Percentiles rank a stretch among this genome's conserved stretches.
phyloP scores from a whole-genome alignment of 2,797 vertebrate species.

The Chaunax sp. region DNA sequence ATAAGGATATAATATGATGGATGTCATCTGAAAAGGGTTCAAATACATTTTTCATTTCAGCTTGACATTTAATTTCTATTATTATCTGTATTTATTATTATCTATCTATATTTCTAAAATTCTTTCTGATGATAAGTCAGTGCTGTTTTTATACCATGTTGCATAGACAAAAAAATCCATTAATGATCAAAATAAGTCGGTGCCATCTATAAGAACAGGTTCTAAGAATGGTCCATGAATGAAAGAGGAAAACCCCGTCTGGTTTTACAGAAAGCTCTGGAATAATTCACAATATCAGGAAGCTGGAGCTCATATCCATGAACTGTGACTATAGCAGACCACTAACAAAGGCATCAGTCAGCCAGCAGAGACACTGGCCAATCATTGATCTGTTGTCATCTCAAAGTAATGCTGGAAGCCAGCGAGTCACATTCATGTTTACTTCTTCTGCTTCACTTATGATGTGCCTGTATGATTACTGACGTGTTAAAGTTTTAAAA shows the following conservation, averaged over 20 bases:
- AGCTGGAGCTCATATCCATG: conserved; percentile 4
- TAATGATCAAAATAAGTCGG: too few species aligned
- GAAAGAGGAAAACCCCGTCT: conserved; percentile 4
- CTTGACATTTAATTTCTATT: too few species aligned
- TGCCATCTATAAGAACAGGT: too few species aligned
- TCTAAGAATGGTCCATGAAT: neutral
- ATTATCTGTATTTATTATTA: too few species aligned
- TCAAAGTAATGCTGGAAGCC: conserved; percentile 7
- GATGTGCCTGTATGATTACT: conserved; percentile 4
- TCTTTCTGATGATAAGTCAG: too few species aligned
- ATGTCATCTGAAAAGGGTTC: too few species aligned
- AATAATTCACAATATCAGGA: conserved; percentile 14
- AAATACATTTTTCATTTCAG: too few species aligned
- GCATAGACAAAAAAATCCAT: too few species aligned
- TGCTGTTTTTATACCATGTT: too few species aligned
- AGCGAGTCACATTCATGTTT: conserved; percentile 17
- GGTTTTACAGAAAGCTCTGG: neutral
- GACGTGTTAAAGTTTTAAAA: conserved; percentile 30
- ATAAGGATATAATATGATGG: too few species aligned
- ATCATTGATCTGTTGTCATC: conserved; percentile 15
- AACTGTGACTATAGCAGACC: conserved; percentile 8
- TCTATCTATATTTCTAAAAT: too few species aligned
- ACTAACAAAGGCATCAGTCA: conserved; percentile 2
- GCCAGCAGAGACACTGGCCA: neutral
- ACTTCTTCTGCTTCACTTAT: conserved; percentile 10